Base-by-base conservation (phyloP, 2,888 invertebrate species). In the Lacanobia oleracea region DNA sequence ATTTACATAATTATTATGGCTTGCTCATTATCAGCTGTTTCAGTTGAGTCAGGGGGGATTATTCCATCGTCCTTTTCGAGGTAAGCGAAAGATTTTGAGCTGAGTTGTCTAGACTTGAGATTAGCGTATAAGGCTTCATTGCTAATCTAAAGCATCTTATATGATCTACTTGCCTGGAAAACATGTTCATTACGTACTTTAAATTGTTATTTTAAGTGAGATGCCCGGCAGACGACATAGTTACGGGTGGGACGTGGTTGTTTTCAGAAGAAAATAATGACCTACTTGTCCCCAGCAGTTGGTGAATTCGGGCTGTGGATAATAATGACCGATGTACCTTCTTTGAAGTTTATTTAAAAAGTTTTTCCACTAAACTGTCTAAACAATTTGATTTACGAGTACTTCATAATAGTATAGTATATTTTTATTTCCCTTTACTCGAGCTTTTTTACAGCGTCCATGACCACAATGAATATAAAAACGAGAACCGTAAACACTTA, bases 1-100 rank as follows among this genome's bases (percentile, higher is more conserved):
- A 65, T 81, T 81, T 56, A n/a, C 77, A 69, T 77, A 81, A 68
- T 45, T 69, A 14, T 69, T 63, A 60, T 45, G 50, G 53, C 63
- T 80, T 37, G 60, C 23, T 64, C 62, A 67, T 72, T 73, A 73
- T 60, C 56, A 67, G 66, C 37, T 70, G 56, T 16, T 63, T 75
- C 54, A 18, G 60, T 57, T 67, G 56, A 78, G 64, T 72, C 67
- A 68, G 74, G 9, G 74, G 9, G 9, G 57, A 62, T 75, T 57
- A 79, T 64, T 16, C 2, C 48, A 54, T 57, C 51, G 60, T 54
- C 61, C 56, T 61, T 71, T 61, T n/a, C 0, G 3, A 33, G 33
- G 48, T 27, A 2, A 66, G 23, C 23, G 23, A 53, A 67, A 50
- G 5, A 27, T 59, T 64, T 60, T 57, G 51, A 45, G n/a, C 56